Evolutionary conservation across 2,113 vertebrate genomes (phyloP).

Genomic region (Hemiscyllium ocellatum): DNA sequence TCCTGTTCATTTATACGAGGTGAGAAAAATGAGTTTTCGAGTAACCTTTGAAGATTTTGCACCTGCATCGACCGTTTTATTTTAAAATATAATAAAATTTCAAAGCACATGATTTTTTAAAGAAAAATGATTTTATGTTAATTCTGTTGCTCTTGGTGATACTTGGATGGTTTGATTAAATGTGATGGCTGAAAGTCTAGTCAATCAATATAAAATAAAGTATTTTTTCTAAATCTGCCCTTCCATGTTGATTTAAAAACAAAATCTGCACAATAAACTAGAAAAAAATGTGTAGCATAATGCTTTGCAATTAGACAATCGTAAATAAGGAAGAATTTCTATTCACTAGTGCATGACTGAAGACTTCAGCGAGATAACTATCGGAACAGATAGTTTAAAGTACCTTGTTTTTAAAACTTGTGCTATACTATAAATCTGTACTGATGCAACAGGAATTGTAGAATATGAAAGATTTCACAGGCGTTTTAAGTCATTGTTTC

Average conservation of each 20-base stretch:
- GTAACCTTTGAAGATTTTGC: slow-evolving; percentile 31
- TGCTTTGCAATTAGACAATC: slow-evolving; percentile 16
- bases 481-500: slow-evolving; percentile 70
- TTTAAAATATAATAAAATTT: slow-evolving; percentile 28
- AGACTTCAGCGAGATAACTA: not conserved
- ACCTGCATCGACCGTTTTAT: slow-evolving; percentile 33
- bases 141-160: slow-evolving; percentile 15
- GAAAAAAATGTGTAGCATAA: slow-evolving; percentile 10
- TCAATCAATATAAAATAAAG: not conserved
- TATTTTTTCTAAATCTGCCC: not conserved
- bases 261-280: slow-evolving; percentile 25
- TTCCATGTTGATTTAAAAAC: slow-evolving; percentile 18
- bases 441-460: slow-evolving; percentile 67
- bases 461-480: slow-evolving; percentile 71
- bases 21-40: slow-evolving; percentile 22
- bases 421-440: slow-evolving; percentile 55
- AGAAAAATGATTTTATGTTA: slow-evolving; percentile 24
- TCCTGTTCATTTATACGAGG: not conserved
- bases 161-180: slow-evolving; percentile 23
- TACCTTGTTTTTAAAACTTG: slow-evolving; percentile 21
- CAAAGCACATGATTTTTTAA: slow-evolving; percentile 16
- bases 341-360: not conserved
- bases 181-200: slow-evolving; percentile 14
- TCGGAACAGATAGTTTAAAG: not conserved
- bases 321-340: slow-evolving; percentile 11